Evolutionary conservation across 2,888 invertebrate genomes (phyloP).

Genomic region (Conus canariensis): DNA sequence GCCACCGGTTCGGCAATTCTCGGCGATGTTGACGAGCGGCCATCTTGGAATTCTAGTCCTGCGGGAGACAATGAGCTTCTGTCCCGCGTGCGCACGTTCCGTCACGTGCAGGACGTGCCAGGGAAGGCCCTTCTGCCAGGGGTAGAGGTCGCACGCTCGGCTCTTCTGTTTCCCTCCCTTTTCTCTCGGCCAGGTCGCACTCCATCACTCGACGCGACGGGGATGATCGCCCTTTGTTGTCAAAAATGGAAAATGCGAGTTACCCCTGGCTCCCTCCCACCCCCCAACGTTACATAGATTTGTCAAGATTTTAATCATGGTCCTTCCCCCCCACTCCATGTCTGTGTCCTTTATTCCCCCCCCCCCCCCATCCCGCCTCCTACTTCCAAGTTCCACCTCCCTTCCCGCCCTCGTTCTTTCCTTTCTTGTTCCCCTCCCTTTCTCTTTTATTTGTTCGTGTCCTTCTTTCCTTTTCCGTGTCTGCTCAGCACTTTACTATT

Average conservation of each 20-base stretch:
- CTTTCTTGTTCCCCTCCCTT: too few species aligned
- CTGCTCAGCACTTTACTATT: too few species aligned
- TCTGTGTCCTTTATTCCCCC: too few species aligned
- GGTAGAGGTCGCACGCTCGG: neutral
- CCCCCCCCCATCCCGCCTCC: too few species aligned
- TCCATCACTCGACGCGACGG: neutral
- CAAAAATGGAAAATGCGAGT: neutral
- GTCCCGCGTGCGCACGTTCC: conserved; percentile 7
- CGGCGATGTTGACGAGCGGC: conserved; percentile 28
- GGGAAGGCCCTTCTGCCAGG: neutral
- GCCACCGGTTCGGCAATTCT: conserved; percentile 15
- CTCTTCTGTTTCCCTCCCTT: neutral
- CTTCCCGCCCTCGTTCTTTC: too few species aligned
- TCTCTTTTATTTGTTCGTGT: too few species aligned
- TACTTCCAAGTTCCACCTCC: too few species aligned
- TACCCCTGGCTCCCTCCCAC: neutral
- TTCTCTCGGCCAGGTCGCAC: neutral
- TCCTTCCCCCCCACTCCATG: too few species aligned
- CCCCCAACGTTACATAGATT: neutral
- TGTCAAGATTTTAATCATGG: too few species aligned
- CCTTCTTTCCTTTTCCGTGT: too few species aligned
- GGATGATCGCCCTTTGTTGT: neutral
- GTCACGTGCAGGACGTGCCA: conserved; percentile 35
- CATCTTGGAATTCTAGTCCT: conserved; percentile 22
- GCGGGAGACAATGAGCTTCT: conserved; percentile 19